These are phyloP conservation scores for Polydrusus cervinus DNA, from an alignment of 2,888 invertebrate species.

Conservation along the genomic window DNA sequence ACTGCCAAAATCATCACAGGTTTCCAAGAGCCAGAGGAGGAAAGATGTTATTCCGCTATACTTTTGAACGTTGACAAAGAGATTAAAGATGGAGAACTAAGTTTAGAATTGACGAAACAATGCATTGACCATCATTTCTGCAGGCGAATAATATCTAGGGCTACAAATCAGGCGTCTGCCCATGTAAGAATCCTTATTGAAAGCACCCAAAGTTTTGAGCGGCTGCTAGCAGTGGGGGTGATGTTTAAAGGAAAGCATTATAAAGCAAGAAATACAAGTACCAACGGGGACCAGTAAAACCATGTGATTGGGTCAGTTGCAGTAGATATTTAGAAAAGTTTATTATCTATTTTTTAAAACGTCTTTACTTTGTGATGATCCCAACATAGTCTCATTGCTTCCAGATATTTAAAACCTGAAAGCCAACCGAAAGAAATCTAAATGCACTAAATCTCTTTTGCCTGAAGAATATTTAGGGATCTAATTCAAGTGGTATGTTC, in stretches of 20 bases:
- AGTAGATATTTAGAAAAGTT: background rate
- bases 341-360: too few species aligned
- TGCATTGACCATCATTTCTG: background rate
- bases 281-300: too few species aligned
- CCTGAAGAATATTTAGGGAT: too few species aligned
- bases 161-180: background rate
- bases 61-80: background rate
- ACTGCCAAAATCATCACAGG: background rate
- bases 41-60: background rate
- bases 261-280: background rate
- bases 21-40: background rate
- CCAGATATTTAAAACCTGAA: background rate
- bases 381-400: background rate
- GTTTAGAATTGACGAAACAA: background rate
- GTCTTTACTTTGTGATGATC: too few species aligned
- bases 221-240: background rate
- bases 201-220: constrained; percentile 3
- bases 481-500: too few species aligned
- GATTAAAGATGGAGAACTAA: constrained; percentile 9
- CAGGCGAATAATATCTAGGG: background rate
- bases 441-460: too few species aligned
- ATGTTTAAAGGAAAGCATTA: constrained; percentile 2
- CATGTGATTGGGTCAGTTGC: background rate
- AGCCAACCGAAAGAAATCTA: too few species aligned
- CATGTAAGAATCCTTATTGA: background rate